Conservation (phyloP, 1,140 invertebrate genomes). For the Neocloeon triangulifer region DNA sequence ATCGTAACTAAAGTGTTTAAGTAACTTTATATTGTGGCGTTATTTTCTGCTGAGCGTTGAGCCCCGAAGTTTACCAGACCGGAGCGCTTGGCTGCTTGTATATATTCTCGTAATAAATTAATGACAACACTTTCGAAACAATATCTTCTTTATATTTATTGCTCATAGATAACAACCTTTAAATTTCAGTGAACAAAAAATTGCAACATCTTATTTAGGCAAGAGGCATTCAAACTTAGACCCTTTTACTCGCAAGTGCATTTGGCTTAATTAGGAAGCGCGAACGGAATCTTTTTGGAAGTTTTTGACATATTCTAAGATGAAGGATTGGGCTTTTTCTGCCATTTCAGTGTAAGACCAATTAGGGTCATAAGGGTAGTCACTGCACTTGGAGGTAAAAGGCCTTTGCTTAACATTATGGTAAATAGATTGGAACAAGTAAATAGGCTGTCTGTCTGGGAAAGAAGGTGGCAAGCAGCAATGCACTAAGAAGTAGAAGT, state of each 20-base stretch:
- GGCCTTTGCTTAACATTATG: too few relatives aligned
- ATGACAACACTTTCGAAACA: neutral
- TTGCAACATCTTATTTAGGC: too few relatives aligned
- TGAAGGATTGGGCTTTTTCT: conserved; percentile 3
- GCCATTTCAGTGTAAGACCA: conserved; percentile 5
- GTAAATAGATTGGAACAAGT: too few relatives aligned
- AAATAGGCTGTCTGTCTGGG: too few relatives aligned
- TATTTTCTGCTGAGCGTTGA: neutral
- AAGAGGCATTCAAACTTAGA: too few relatives aligned
- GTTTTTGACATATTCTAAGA: conserved; percentile 3
- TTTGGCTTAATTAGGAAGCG: too few relatives aligned
- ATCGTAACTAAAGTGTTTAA: neutral
- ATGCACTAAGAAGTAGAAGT: too few relatives aligned
- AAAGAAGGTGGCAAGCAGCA: too few relatives aligned
- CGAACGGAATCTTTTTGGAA: conserved; percentile 7
- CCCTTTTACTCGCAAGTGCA: too few relatives aligned
- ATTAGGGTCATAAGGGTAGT: conserved; percentile 5
- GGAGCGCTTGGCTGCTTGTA: neutral
- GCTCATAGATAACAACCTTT: too few relatives aligned
- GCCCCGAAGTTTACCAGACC: neutral
- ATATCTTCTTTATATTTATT: conserved; percentile 5
- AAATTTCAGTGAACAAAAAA: too few relatives aligned
- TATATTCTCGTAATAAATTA: neutral
- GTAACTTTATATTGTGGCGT: neutral
- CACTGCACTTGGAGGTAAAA: too few relatives aligned